These are phyloP conservation scores for Tromatobia lineatoria DNA, from an alignment of 2,888 invertebrate genomes.

Conservation along the genomic window DNA sequence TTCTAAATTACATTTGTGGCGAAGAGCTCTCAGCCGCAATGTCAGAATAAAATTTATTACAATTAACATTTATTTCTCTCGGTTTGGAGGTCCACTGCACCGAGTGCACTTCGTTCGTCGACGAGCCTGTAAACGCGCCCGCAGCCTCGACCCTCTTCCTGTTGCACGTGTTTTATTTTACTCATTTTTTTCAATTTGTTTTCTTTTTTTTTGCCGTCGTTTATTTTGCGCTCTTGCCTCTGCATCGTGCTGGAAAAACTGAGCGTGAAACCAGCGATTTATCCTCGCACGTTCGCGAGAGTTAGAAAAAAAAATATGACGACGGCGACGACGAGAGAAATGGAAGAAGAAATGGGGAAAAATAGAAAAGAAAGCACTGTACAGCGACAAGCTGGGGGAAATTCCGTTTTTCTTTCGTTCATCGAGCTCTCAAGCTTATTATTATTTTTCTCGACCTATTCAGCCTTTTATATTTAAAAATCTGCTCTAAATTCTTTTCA, in stretches of 20 bases:
- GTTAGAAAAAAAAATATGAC: slow-evolving; percentile 27
- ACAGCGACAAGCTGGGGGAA: not conserved
- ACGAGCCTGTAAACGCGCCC: slow-evolving; percentile 15
- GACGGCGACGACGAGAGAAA: slow-evolving; percentile 15
- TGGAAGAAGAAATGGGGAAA: slow-evolving; percentile 23
- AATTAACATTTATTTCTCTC: slow-evolving; percentile 43
- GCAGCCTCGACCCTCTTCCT: slow-evolving; percentile 45
- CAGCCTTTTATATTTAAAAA: not conserved
- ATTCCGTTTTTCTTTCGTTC: slow-evolving; percentile 37
- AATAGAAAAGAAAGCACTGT: slow-evolving; percentile 8
- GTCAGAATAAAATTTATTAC: slow-evolving; percentile 41
- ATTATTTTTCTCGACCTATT: not conserved
- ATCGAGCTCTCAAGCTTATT: slow-evolving; percentile 14
- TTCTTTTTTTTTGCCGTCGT: slow-evolving; percentile 26
- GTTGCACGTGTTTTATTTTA: slow-evolving; percentile 25
- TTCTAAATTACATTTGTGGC: not conserved
- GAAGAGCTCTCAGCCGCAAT: not conserved
- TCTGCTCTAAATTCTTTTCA: no score
- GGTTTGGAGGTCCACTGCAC: not conserved
- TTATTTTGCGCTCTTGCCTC: slow-evolving; percentile 40
- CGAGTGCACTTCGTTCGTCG: slow-evolving; percentile 1
- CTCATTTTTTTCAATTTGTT: slow-evolving; percentile 28
- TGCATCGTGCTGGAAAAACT: slow-evolving; percentile 40
- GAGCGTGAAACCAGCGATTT: slow-evolving; percentile 73
- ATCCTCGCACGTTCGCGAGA: slow-evolving; percentile 67